Base-by-base conservation (phyloP, 2,888 invertebrate species). In the Syrphus vitripennis region DNA sequence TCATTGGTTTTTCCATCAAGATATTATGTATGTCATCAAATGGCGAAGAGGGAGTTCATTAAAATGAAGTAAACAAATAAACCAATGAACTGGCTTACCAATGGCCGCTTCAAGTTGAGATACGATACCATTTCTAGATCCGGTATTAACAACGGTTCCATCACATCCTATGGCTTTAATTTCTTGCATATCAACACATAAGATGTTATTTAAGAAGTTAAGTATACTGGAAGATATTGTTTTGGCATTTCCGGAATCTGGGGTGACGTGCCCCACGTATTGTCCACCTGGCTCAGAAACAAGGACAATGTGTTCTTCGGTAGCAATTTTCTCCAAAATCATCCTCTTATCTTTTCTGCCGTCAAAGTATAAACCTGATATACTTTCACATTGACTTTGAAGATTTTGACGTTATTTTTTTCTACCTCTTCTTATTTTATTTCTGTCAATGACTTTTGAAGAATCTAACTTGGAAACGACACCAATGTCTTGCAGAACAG, bases 381-480 rank as follows among this genome's bases (percentile, higher is more conserved):
- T 57, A 57, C 16, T 57, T 16, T 57, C 34, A 57, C 16, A 19
- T 57, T 19, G 57, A 57, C 31, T 12, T 57, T 57, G 57, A 34
- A 57, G 31, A 57, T 31, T 57, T 57, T 34, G 19, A 34, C 57
- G 34, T 16, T 34, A 34, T 34, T 57, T 57, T 57, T 31, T 31
- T n/a, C n/a, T 40, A 4, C n/a, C 57, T 16, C 34, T 16, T 57
- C 31, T 31, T 55, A 55, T 55, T 55, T 55, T 55, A 7, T 7
- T 55, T 29, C 29, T 55, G 55, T 55, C 55, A 55, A 55, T 55
- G 3, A 55, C 29, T 55, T 55, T 55, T 55, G 55, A 55, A n/a
- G 29, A 16, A 31, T 31, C 57, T 34, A 19, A 19, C 57, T 57
- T 57, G 57, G 34, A 57, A 57, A 31, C 31, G 31, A 57, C 31